Base-by-base conservation (phyloP, 2,888 invertebrate species). In the Meta bourneti region DNA sequence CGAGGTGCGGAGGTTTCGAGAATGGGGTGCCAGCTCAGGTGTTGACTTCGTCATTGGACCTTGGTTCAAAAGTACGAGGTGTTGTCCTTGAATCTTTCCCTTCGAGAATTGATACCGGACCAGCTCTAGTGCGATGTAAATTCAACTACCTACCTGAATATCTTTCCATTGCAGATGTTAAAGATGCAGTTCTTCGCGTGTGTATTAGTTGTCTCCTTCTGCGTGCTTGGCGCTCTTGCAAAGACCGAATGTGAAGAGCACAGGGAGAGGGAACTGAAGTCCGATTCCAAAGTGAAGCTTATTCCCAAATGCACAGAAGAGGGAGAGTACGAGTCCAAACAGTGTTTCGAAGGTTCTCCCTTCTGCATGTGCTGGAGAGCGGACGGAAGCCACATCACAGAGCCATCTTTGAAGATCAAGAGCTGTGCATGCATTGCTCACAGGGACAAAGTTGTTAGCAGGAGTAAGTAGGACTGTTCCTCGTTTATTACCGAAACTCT, bases 321-420 rank as follows among this genome's bases (percentile, higher is more conserved):
- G 6, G 92, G 92, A 11, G 78, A 92, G 34, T 92, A 92, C 89
- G 86, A 92, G 11, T 77, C 91, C 16, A 52, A 83, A 49, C 91
- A 91, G 48, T 91, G 91, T 51, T 91, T 87, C 34, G 78, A 87
- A 11, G 87, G 87, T 0, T 87, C 91, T 6, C 87, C 82, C 34
- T 91, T 91, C 78, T 91, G 91, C 83, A 91, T 87, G 87, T 91
- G 91, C 79, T 91, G 91, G 91, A 87, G 91, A 54, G 71, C 82
- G 6, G 87, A 91, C 16, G 91, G 91, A 19, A 61, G 54, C 11
- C 87, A 87, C 83, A 91, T 91, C 78, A 88, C 83, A 1, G 83
- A 87, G 6, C 91, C 91, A 0, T 82, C 87, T 9, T 72, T 78
- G n/a, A 87, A 87, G 52, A 8, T 88, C 54, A 87, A 91, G 87